Evolutionary conservation across 2,113 vertebrate species (phyloP), one percentile per base, ranked within the genome.

Genomic region (Naja naja): DNA sequence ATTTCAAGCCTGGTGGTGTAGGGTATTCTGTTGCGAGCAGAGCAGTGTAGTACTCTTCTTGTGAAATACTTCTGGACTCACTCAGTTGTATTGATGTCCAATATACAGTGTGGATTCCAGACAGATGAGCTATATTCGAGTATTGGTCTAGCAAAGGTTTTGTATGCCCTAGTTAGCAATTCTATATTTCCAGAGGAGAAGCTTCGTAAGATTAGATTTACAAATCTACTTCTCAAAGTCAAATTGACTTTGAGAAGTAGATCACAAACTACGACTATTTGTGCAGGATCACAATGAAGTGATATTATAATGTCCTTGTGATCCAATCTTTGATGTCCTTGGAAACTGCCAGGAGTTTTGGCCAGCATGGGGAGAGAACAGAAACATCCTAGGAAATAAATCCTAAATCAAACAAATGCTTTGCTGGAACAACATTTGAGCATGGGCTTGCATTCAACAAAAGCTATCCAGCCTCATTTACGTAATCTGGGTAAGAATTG

Each of bases 241-340:
- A 91, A 30, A 95, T 95, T 95, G 95, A 95, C 95, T 93, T 91
- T 90, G 49, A 89, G 49, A 93, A 94, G 16, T 52, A 90, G 55
- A 81, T 93, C 96, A 88, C 23, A 94, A 4, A 45, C 89, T 92
- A 90, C 85, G 89, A 93, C 91, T 94, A 92, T 94, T 89, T 52
- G 60, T 91, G 64, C 90, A 90, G 18, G 34, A 43, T 92, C 90
- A 92, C 91, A 85, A 6, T 58, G 7, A 95, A 93, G 91, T 56
- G 54, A 93, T 53, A 93, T 92, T 56, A 90, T 74, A 90, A 93
- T 88, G 85, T 18, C 39, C 58, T 90, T 55, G 85, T 23, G 16
- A 45, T 52, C 30, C 53, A 47, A 55, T 91, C 43, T 60, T 74
- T 5, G 2, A 34, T 23, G 14, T 69, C 86, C 91, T 88, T 92